Percentiles rank a stretch among this genome's conserved stretches.
Conservation (phyloP, 1,140 invertebrate species). For the Drosophila sp. region DNA sequence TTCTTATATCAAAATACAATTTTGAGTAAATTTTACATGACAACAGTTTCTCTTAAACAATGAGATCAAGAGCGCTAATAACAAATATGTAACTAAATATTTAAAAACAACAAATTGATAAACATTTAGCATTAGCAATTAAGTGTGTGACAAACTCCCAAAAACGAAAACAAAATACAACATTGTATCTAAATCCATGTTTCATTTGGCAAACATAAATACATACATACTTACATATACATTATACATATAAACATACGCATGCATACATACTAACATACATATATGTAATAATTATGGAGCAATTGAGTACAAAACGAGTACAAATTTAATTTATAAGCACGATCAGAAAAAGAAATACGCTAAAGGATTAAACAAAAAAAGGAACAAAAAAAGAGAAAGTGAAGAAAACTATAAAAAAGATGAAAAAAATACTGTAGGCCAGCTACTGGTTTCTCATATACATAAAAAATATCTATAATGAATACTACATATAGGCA, state of each 20-base stretch:
- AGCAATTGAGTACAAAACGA: conserved; percentile 83
- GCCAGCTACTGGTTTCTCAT: conserved; percentile 77
- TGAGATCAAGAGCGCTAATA: conserved; percentile 13
- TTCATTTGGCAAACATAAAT: conserved; percentile 47
- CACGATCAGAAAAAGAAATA: conserved; percentile 30
- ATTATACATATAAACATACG: conserved; percentile 46
- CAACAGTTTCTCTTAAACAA: conserved; percentile 13
- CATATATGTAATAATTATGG: conserved; percentile 79
- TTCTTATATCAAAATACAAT: conserved; percentile 82
- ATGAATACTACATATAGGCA: conserved; percentile 50
- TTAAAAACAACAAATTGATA: conserved; percentile 28
- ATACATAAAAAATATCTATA: conserved; percentile 45
- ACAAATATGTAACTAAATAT: conserved; percentile 43
- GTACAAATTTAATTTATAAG: conserved; percentile 80
- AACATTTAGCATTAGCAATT: conserved; percentile 49
- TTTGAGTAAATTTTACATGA: conserved; percentile 72
- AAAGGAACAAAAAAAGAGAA: conserved; percentile 8
- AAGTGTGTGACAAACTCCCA: conserved; percentile 59
- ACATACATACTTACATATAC: conserved; percentile 41
- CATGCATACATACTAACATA: conserved; percentile 55
- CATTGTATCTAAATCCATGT: conserved; percentile 49
- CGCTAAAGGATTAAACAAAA: conserved; percentile 13
- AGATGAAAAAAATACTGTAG: conserved; percentile 51
- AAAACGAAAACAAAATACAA: conserved; percentile 26
- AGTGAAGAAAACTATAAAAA: conserved; percentile 24